Base-by-base conservation (phyloP, 2,888 invertebrate species). In the Tholera decimalis region DNA sequence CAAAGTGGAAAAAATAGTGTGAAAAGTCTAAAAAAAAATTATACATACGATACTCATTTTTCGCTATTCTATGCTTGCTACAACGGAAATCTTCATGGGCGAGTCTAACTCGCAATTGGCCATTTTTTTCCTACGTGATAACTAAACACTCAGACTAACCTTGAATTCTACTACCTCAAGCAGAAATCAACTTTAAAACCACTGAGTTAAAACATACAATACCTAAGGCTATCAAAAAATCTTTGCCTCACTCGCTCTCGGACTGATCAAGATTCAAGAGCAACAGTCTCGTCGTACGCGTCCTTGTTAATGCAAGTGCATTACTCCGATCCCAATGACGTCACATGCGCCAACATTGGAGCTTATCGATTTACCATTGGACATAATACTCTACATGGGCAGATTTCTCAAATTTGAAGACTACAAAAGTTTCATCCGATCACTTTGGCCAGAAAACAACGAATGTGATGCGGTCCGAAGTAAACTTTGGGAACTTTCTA, bases 401-500 rank as follows among this genome's bases (percentile, higher is more conserved):
- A 20, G 26, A 20, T 57, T 37, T 26, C 57, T 57, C 11, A 0
- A 2, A 20, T 57, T 57, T 55, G 20, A 57, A n/a, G 57, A 57
- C 20, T 57, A 20, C 56, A 57, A 18, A 55, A 37, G n/a, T 26
- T 54, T 55, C 26, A 3, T 55, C 15, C 26, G 8, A n/a, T n/a
- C 57, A n/a, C 15, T 57, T 26, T 26, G 55, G 57, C 55, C 35
- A 7, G 24, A 54, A 20, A 20, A 57, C 15, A 26, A 15, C 53
- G 56, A 37, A 54, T 9, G 15, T 15, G 55, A 35, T 11, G 7
- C 35, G 20, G 9, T 57, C 55, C 35, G 15, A 57, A 37, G 57
- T 11, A 57, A 57, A 57, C 55, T 57, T 26, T 57, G 57, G 57
- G 5, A 26, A 26, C 54, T 57, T 54, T 57, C 33, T 49, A 58